These are phyloP conservation scores for Acanthurus lineatus DNA, from an alignment of 2,797 vertebrate species.

Conservation along the genomic window DNA sequence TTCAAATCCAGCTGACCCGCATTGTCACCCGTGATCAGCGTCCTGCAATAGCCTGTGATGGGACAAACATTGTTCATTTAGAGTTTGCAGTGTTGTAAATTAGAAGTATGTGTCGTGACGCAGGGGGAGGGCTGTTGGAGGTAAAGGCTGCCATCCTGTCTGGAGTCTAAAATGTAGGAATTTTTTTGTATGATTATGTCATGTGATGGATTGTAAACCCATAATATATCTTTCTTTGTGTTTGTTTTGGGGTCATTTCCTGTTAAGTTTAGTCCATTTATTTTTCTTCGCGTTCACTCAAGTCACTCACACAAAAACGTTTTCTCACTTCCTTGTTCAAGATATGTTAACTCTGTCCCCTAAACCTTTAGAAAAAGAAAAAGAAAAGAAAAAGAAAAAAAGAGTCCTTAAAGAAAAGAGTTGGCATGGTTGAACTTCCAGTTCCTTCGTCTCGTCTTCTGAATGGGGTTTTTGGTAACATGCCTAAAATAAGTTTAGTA, in stretches of 20 bases:
- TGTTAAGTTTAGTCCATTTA: background rate
- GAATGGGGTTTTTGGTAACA: too few relatives aligned
- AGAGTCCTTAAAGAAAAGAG: too few relatives aligned
- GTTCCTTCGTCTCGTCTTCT: too few relatives aligned
- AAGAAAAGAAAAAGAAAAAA: too few relatives aligned
- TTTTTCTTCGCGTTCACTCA: background rate
- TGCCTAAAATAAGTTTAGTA: too few relatives aligned
- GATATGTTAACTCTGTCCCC: background rate
- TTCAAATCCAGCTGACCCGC: conserved; percentile 55
- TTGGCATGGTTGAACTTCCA: too few relatives aligned
- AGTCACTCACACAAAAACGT: background rate
- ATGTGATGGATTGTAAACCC: too few relatives aligned
- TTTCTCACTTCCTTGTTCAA: background rate
- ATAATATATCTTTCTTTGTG: too few relatives aligned
- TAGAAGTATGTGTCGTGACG: conserved; percentile 30
- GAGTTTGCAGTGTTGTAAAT: conserved; percentile 40
- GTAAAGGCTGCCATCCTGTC: conserved; percentile 20
- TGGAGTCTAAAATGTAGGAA: conserved; percentile 27
- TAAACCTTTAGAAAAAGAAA: too few relatives aligned
- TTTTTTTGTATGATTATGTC: conserved; percentile 8
- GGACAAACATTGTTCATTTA: conserved; percentile 63
- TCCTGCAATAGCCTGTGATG: conserved; percentile 46
- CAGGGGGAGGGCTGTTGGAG: background rate
- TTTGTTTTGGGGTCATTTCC: background rate
- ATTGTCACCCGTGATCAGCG: conserved; percentile 72